A percentile compares a stretch with the other conserved stretches of the same genome.
These are phyloP conservation scores for Chelidonichthys spinosus DNA, from an alignment of 2,797 vertebrate genomes.

Conservation along the genomic window DNA sequence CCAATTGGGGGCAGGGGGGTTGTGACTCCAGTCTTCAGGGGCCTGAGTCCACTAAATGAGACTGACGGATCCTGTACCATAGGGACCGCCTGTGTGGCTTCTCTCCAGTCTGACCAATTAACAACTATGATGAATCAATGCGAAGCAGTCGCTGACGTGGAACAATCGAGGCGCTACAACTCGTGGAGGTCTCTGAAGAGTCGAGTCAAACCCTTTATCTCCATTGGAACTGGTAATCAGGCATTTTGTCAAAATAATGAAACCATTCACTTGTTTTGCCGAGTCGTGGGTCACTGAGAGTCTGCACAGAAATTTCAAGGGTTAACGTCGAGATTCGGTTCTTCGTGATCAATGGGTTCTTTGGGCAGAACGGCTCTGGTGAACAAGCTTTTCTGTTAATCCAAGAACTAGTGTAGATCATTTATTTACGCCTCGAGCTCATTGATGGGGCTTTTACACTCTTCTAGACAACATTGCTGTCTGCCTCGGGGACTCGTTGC, in stretches of 20 bases:
- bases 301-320: neutral
- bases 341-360: slow-evolving; percentile 29
- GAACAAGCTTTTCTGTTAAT: slow-evolving; percentile 30
- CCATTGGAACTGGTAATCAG: slow-evolving; percentile 12
- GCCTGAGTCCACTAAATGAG: slow-evolving; percentile 29
- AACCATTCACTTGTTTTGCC: slow-evolving; percentile 19
- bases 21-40: slow-evolving; percentile 41
- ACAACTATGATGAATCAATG: slow-evolving; percentile 31
- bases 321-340: slow-evolving; percentile 11
- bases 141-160: slow-evolving; percentile 16
- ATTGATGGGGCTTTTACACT: slow-evolving; percentile 22
- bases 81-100: slow-evolving; percentile 27
- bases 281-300: neutral
- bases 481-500: slow-evolving; percentile 50
- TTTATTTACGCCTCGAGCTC: slow-evolving; percentile 23
- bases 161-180: slow-evolving; percentile 15
- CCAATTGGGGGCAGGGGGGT: slow-evolving; percentile 2
- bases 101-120: slow-evolving; percentile 48
- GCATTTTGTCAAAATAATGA: neutral
- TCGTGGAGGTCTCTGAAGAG: slow-evolving; percentile 30
- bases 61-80: slow-evolving; percentile 28
- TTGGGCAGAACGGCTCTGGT: slow-evolving; percentile 24
- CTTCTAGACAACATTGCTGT: slow-evolving; percentile 27
- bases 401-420: neutral
- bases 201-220: slow-evolving; percentile 27